Base-by-base conservation (phyloP, 2,888 invertebrate genomes). In the Chouioia cunea region DNA sequence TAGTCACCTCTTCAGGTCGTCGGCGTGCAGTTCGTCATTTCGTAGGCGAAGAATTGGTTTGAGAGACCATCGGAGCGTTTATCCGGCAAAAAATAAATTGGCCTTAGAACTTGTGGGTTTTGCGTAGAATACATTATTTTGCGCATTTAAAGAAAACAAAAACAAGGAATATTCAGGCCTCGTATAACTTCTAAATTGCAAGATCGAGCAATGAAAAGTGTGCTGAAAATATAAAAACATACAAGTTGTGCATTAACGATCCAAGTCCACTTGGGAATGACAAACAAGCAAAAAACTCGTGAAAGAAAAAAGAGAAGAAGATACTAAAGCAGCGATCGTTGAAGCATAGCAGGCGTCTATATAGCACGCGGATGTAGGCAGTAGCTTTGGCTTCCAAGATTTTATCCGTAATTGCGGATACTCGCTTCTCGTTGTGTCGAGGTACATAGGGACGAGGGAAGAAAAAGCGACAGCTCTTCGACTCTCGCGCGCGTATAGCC, bases 321-420 rank as follows among this genome's bases (percentile, higher is more conserved):
- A 53, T n/a, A n/a, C n/a, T n/a, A 60, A 15, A 44, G 52, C 58
- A 59, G 43, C 27, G 57, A 56, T 36, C 36, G 36, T 36, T 10
- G 36, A 36, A 36, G 60, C 44, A 14, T 22, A 22, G 56, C 36
- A 46, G 48, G 60, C 43, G 8, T 16, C 18, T 50, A 50, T 20
- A 20, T 50, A 50, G 50, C 16, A 16, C 50, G 22, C 22, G 68
- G 64, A 54, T 22, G 44, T 56, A 20, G 36, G 36, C 36, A 36
- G 36, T 36, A 36, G 36, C 36, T 36, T 36, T 36, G 36, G 27
- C 57, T 70, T 66, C 70, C 66, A 65, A 65, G 72, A 72, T 68
- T 69, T 59, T 54, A 69, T 73, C 63, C 73, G 66, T 70, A 73
- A 73, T 73, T 73, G 66, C 73, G 70, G 70, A 73, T 73, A 73